Evolutionary conservation across 2,113 vertebrate species (phyloP), one percentile per base, ranked within the genome.

Genomic region (Phrynosoma blainvillii): DNA sequence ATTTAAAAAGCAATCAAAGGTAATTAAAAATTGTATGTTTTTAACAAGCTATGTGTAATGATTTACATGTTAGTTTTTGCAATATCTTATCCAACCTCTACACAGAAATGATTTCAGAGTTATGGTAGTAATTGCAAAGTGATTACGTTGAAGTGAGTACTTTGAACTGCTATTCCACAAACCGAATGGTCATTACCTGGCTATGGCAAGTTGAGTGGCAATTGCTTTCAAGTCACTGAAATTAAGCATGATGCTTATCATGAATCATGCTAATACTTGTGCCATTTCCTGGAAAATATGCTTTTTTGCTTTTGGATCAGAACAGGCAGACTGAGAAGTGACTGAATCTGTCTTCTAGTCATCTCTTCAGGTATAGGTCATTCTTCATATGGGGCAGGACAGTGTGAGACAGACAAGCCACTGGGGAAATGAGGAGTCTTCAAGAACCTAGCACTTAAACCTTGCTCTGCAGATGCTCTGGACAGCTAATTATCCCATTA

Each of bases 361-460:
- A 54, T 68, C 74, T 36, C 20, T 70, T 20, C 10, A 6, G 16
- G 65, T 54, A n/a, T 14, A 18, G 25, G 12, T 40, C 20, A 66
- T 30, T 68, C 21, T 52, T 68, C 13, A 80, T 36, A 47, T 89
- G 54, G 16, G 0, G 1, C 54, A 59, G 0, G 83, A 40, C 0
- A 0, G 84, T 40, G 84, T 25, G 36, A 40, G 62, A 11, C 18
- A 65, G 25, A 30, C 18, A 4, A 40, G n/a, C 42, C 78, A 6
- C 2, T 70, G 62, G 20, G 42, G 40, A 32, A 32, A 21, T 68
- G 68, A 76, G 59, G 52, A 84, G 32, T 27, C 54, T 59, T 30
- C 62, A 86, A 54, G 42, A 77, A 86, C 66, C 65, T n/a, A 86
- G 76, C 21, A 70, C 13, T 54, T 86, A 76, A 78, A 70, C 42